phyloP scores from a whole-genome alignment of 2,113 vertebrate genomes.

The Cinclus cinclus region DNA sequence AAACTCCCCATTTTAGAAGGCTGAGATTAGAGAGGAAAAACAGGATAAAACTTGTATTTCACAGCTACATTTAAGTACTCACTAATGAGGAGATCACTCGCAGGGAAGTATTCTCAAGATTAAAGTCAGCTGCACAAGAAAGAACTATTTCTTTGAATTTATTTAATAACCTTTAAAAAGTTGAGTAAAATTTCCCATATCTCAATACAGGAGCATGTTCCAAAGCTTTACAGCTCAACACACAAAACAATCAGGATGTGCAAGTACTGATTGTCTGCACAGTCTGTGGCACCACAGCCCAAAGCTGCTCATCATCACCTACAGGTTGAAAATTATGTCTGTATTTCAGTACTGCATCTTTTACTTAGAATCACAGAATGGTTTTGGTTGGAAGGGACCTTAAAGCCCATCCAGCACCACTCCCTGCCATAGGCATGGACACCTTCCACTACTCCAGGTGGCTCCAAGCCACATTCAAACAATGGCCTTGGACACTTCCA shows the following conservation, averaged over 20 bases:
- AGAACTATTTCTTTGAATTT: background rate
- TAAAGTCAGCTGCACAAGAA: background rate
- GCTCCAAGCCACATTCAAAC: background rate
- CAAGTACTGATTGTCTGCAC: background rate
- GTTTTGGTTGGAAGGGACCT: background rate
- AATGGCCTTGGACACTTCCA: background rate
- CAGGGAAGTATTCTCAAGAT: background rate
- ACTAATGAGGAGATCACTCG: background rate
- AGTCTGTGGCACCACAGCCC: background rate
- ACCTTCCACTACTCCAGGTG: background rate
- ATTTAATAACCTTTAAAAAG: constrained; percentile 5
- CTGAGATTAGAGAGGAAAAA: background rate
- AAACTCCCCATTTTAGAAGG: background rate
- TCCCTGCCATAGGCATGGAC: background rate
- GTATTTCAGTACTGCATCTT: background rate
- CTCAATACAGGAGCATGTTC: background rate
- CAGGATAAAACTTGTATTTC: background rate
- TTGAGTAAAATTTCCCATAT: background rate
- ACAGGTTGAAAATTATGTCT: background rate
- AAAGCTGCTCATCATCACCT: background rate
- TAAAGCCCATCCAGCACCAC: background rate
- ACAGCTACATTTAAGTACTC: background rate
- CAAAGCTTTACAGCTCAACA: background rate
- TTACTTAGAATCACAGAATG: background rate
- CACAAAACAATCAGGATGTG: background rate